A percentile compares a stretch with the other conserved stretches of the same genome.
Evolutionary conservation across 2,797 vertebrate genomes (phyloP).

Genomic region (Enteromius trimaculatus): DNA sequence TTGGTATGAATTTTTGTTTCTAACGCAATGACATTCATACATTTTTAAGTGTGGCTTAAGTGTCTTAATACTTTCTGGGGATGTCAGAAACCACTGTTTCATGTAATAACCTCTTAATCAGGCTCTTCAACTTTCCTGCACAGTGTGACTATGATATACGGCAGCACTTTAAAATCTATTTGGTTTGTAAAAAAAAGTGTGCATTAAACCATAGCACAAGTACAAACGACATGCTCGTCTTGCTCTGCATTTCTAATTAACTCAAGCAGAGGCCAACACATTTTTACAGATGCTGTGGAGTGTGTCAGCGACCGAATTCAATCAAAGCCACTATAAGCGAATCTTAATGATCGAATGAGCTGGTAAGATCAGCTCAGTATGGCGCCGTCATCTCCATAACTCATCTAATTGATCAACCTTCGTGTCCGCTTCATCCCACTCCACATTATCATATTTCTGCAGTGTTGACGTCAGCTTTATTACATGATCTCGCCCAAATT

Average conservation of each 20-base stretch:
- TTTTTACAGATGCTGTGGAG: slow-evolving; percentile 27
- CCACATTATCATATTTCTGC: slow-evolving; percentile 37
- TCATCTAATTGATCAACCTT: slow-evolving; percentile 37
- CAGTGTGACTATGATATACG: not conserved
- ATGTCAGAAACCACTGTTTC: not conserved
- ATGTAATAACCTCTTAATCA: slow-evolving; percentile 5
- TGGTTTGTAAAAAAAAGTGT: slow-evolving; percentile 10
- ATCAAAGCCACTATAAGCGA: slow-evolving; percentile 18
- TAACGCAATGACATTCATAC: slow-evolving; percentile 1
- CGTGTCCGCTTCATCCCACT: slow-evolving; percentile 17
- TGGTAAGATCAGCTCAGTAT: slow-evolving; percentile 4
- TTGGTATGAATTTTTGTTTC: not conserved
- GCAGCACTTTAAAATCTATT: slow-evolving; percentile 5
- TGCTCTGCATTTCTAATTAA: slow-evolving; percentile 32
- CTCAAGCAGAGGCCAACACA: slow-evolving; percentile 25
- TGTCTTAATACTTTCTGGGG: not conserved
- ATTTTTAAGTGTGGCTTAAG: not conserved
- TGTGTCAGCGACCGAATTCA: slow-evolving; percentile 23
- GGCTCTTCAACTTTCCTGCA: not conserved
- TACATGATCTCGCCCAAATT: not conserved
- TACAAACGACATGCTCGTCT: not conserved
- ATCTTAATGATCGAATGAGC: slow-evolving; percentile 31
- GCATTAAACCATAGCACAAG: not conserved
- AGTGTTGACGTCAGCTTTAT: slow-evolving; percentile 16
- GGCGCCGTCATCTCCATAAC: slow-evolving; percentile 20